Conservation (phyloP, 2,113 vertebrate species). For the Erythrocebus patas region DNA sequence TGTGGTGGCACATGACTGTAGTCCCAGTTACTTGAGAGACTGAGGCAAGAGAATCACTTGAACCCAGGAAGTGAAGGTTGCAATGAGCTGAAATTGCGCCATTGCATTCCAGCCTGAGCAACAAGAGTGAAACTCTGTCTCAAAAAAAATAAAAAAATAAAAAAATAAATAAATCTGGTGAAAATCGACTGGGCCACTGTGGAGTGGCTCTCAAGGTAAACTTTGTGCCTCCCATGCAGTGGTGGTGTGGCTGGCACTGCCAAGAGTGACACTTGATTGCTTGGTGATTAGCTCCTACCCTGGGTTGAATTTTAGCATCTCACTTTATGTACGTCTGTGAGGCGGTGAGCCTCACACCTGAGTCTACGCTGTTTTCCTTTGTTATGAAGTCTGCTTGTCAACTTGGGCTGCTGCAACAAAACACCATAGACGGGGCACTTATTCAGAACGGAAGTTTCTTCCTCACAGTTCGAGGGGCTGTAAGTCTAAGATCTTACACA, state of each 20-base stretch:
- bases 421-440: background rate
- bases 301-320: background rate
- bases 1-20: too few relatives aligned
- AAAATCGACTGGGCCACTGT: background rate
- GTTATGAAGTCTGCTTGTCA: background rate
- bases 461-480: background rate
- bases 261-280: background rate
- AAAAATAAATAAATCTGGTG: background rate
- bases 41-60: too few relatives aligned
- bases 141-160: too few relatives aligned
- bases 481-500: background rate
- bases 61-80: too few relatives aligned
- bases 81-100: too few relatives aligned
- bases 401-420: background rate
- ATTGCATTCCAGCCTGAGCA: too few relatives aligned
- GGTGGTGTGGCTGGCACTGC: background rate
- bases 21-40: too few relatives aligned
- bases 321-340: rapidly evolving
- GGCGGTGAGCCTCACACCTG: background rate
- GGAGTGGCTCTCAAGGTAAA: background rate
- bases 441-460: rapidly evolving
- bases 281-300: background rate
- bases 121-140: too few relatives aligned
- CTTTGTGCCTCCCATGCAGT: rapidly evolving
- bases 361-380: background rate